Conservation (phyloP, 2,797 vertebrate genomes). For the Poeciliopsis presidionis region DNA sequence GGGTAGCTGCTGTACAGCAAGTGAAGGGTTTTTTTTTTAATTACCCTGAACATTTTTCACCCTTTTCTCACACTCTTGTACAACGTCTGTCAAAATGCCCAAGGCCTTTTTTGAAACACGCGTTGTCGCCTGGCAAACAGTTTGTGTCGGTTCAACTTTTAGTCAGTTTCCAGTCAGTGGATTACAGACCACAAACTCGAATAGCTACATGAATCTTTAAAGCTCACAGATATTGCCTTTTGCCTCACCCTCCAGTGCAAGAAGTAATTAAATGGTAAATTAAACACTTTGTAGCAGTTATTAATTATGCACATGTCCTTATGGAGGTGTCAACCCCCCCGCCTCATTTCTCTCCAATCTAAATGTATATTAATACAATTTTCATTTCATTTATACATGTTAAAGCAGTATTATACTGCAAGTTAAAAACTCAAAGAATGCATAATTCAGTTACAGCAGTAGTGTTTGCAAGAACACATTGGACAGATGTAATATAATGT, state of each 20-base stretch:
- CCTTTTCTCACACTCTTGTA: conserved; percentile 1
- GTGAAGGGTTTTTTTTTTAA: not conserved
- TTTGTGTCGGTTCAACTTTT: conserved; percentile 45
- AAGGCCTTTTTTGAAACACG: conserved; percentile 8
- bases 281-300: conserved; percentile 48
- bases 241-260: conserved; percentile 54
- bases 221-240: conserved; percentile 38
- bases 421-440: too few species aligned
- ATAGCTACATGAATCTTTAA: conserved; percentile 27
- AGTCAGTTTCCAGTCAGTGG: conserved; percentile 22
- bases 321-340: not conserved
- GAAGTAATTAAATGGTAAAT: conserved; percentile 59
- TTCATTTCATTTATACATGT: too few species aligned
- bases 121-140: conserved; percentile 18
- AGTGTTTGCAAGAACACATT: too few species aligned
- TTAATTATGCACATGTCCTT: conserved; percentile 32
- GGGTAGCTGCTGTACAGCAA: not conserved
- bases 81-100: conserved; percentile 19
- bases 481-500: too few species aligned
- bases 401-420: too few species aligned
- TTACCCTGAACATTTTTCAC: not conserved
- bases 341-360: too few species aligned
- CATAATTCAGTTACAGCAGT: too few species aligned
- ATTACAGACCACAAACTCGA: conserved; percentile 32
- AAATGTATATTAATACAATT: too few species aligned